These are phyloP conservation scores for Eucidaris tribuloides DNA, from an alignment of 35 echinoderm and acorn worm genomes.

Conservation along the genomic window DNA sequence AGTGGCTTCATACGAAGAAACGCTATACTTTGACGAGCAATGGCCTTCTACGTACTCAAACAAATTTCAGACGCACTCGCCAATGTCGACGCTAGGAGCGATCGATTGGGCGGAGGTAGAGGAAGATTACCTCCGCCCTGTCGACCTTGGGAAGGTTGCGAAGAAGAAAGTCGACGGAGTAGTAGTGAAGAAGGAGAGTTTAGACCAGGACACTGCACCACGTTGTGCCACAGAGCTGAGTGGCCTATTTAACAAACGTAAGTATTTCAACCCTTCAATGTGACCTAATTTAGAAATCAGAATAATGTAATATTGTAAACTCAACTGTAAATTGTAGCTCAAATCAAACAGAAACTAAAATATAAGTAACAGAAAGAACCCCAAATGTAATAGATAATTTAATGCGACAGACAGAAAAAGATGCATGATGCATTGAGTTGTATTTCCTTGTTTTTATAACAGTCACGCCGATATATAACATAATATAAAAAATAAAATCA, in stretches of 20 bases:
- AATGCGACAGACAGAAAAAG: not conserved
- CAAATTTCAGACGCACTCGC: not conserved
- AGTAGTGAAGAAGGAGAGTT: not conserved
- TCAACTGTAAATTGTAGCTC: not conserved
- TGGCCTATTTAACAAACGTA: conserved; percentile 29
- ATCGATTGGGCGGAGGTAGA: not conserved
- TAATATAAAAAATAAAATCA: not conserved
- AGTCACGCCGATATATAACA: not conserved
- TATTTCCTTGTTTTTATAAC: not conserved
- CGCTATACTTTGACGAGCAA: not conserved
- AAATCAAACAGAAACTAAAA: not conserved
- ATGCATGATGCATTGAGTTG: not conserved
- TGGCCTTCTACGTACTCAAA: not conserved
- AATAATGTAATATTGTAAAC: not conserved
- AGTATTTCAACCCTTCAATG: too few relatives aligned
- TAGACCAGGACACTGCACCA: not conserved
- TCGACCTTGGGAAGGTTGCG: not conserved
- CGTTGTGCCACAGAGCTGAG: not conserved
- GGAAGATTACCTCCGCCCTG: not conserved
- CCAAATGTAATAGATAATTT: not conserved
- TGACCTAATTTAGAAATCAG: too few relatives aligned
- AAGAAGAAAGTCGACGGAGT: not conserved
- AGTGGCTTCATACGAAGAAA: conserved; percentile 25
- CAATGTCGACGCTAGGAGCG: not conserved
- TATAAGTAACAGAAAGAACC: not conserved